Conservation (phyloP, 2,888 invertebrate species). For the Coleophora deauratella region DNA sequence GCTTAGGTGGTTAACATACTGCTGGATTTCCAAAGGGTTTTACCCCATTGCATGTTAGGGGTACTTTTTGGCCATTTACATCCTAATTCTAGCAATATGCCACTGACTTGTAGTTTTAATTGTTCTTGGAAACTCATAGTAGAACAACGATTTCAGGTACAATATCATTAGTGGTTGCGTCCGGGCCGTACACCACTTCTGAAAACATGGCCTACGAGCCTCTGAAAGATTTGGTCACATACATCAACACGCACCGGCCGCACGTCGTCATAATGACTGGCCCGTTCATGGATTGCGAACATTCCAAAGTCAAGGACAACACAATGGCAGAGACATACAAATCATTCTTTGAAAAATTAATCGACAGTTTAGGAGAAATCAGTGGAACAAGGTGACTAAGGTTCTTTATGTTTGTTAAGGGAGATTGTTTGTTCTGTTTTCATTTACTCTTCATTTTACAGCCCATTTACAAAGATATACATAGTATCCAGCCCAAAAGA, state of each 20-base stretch:
- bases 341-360: slow-evolving; percentile 81
- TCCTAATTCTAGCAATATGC: no score
- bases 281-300: slow-evolving; percentile 85
- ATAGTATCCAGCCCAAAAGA: slow-evolving; percentile 86
- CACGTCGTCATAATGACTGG: slow-evolving; percentile 88
- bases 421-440: slow-evolving; percentile 2
- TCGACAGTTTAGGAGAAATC: slow-evolving; percentile 78
- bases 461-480: slow-evolving; percentile 79
- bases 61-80: no score
- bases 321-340: slow-evolving; percentile 80
- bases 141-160: slow-evolving; percentile 47
- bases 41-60: no score
- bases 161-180: slow-evolving; percentile 81
- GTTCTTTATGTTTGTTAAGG: neutral
- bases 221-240: slow-evolving; percentile 81
- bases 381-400: slow-evolving; percentile 65
- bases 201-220: slow-evolving; percentile 88
- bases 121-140: no score
- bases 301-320: slow-evolving; percentile 76
- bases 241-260: slow-evolving; percentile 80
- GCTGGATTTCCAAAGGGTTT: no score
- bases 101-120: no score
- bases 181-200: slow-evolving; percentile 88
- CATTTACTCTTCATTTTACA: no score
- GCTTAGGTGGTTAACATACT: no score